Percentiles rank a stretch among this genome's conserved stretches.
Conservation (phyloP, 2,113 vertebrate genomes). For the Syngnathus scovelli region DNA sequence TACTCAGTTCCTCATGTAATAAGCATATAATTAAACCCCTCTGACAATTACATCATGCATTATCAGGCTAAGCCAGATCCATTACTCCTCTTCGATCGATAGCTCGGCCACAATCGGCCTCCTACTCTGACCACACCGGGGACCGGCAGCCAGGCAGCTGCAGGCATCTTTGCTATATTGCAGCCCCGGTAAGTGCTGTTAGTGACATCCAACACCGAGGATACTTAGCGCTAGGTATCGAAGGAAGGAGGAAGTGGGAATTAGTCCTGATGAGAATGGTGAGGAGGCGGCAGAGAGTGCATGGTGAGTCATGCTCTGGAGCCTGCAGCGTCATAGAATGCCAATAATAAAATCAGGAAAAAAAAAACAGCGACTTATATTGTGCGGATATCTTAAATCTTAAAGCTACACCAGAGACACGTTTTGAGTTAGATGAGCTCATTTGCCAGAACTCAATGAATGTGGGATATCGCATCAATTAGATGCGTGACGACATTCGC, state of each 20-base stretch:
- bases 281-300: constrained; percentile 54
- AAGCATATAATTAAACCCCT: constrained; percentile 84
- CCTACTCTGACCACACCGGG: constrained; percentile 68
- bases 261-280: constrained; percentile 54
- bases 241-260: constrained; percentile 63
- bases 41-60: constrained; percentile 90
- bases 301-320: constrained; percentile 66
- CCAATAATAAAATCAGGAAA: constrained; percentile 56
- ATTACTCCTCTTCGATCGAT: constrained; percentile 81
- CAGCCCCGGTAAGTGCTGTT: constrained; percentile 76
- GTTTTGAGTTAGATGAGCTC: too few relatives aligned
- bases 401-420: too few relatives aligned
- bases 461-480: neutral
- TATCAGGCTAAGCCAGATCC: constrained; percentile 80
- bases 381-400: constrained; percentile 4
- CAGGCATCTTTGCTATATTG: constrained; percentile 54
- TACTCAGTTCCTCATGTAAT: constrained; percentile 72
- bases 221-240: constrained; percentile 60
- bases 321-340: constrained; percentile 45
- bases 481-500: neutral
- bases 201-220: constrained; percentile 69
- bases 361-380: constrained; percentile 50
- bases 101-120: constrained; percentile 79
- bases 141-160: constrained; percentile 73
- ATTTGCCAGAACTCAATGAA: neutral